Conservation (phyloP, 2,797 vertebrate genomes). For the Pachyuromys duprasi region DNA sequence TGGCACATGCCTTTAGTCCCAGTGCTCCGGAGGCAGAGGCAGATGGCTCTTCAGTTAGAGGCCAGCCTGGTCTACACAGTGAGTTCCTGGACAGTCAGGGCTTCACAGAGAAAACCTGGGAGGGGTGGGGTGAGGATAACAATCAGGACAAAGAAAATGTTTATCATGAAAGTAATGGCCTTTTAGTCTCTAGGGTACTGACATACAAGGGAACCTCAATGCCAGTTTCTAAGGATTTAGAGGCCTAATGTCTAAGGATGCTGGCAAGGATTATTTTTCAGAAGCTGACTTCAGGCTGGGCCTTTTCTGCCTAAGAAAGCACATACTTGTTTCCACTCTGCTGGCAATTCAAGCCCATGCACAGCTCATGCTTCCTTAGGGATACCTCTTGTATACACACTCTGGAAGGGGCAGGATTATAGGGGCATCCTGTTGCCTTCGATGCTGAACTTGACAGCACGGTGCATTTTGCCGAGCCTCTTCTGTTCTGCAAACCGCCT, state of each 20-base stretch:
- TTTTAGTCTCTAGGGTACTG: neutral
- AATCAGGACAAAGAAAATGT: constrained; percentile 32
- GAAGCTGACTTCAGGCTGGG: constrained; percentile 24
- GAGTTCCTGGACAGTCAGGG: neutral
- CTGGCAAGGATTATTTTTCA: neutral
- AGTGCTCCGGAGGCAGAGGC: neutral
- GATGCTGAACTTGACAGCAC: constrained; percentile 97
- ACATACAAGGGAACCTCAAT: neutral
- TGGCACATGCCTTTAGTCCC: neutral
- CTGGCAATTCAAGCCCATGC: constrained; percentile 84
- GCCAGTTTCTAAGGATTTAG: neutral
- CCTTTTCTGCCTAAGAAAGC: constrained; percentile 73
- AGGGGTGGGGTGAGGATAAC: neutral
- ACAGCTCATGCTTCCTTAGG: constrained; percentile 88
- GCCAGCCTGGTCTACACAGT: neutral
- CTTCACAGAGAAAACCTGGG: neutral
- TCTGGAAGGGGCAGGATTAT: constrained; percentile 88
- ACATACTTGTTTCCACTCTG: constrained; percentile 73
- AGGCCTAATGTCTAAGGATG: neutral
- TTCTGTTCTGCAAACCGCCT: constrained; percentile 95
- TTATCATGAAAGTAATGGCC: neutral
- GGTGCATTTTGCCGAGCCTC: constrained; percentile 91
- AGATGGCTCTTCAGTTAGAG: neutral
- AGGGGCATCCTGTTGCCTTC: constrained; percentile 97
- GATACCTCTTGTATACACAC: constrained; percentile 85